phyloP scores from a whole-genome alignment of 2,888 invertebrate species.

The Athalia rosae region DNA sequence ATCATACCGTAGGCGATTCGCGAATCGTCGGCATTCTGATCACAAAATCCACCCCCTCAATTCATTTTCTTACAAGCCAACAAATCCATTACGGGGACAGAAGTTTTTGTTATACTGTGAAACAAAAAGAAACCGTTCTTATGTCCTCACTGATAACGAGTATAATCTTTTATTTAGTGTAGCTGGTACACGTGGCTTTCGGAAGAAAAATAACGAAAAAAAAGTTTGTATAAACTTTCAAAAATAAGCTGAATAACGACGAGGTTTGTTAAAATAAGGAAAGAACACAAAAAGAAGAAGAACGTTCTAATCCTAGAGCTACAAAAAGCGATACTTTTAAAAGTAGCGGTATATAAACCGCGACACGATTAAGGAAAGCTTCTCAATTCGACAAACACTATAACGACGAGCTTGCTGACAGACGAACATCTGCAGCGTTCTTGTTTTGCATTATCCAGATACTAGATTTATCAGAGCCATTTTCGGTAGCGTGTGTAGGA shows the following conservation, averaged over 20 bases:
- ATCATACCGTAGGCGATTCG: background rate
- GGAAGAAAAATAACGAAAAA: background rate
- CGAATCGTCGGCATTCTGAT: background rate
- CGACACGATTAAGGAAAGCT: conserved; percentile 32
- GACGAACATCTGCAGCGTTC: background rate
- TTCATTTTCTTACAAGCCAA: background rate
- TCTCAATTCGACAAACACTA: conserved; percentile 15
- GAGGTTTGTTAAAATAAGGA: background rate
- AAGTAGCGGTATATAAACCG: background rate
- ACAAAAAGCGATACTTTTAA: background rate
- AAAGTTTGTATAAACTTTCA: background rate
- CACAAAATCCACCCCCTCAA: background rate
- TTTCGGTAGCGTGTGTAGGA: conserved; percentile 3
- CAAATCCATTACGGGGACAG: background rate
- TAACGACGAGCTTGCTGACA: conserved; percentile 24
- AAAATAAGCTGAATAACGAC: background rate
- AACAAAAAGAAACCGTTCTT: too few relatives aligned
- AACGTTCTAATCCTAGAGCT: conserved; percentile 8
- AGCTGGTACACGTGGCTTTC: background rate
- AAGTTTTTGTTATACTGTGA: background rate
- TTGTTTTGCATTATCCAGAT: background rate
- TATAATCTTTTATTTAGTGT: background rate
- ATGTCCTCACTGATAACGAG: background rate
- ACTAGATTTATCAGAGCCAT: background rate
- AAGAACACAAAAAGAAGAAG: background rate